phyloP scores from a whole-genome alignment of 2,113 vertebrate species.

The Calyptomena viridis region DNA sequence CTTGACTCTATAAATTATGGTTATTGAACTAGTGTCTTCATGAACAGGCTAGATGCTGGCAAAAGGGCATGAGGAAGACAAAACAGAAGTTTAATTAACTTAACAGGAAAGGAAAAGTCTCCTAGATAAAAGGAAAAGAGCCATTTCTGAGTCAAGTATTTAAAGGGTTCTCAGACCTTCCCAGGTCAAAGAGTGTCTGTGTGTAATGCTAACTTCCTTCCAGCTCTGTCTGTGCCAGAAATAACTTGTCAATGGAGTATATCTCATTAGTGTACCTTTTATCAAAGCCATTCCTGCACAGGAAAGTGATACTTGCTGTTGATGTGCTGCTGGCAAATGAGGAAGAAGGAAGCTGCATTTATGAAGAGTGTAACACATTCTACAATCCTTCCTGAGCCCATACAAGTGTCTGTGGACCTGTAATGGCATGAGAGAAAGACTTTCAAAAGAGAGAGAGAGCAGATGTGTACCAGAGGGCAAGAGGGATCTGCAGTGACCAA shows the following conservation, averaged over 20 bases:
- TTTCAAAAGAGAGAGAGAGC: neutral
- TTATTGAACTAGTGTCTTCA: constrained; percentile 6
- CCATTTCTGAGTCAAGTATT: constrained; percentile 49
- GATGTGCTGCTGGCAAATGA: neutral
- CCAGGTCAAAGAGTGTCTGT: constrained; percentile 31
- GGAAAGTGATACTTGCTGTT: constrained; percentile 16
- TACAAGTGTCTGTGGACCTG: neutral
- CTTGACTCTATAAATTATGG: neutral
- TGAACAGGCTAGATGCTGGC: constrained; percentile 4
- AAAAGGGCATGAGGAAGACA: constrained; percentile 47
- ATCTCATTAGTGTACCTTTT: constrained; percentile 21
- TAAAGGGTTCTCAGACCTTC: constrained; percentile 52
- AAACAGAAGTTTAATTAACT: constrained; percentile 59
- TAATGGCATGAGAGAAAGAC: neutral
- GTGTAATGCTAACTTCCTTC: constrained; percentile 61
- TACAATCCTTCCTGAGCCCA: neutral
- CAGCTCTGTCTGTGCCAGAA: constrained; percentile 57
- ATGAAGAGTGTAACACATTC: neutral
- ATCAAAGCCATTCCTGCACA: neutral
- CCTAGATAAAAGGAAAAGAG: constrained; percentile 51
- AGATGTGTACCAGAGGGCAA: neutral
- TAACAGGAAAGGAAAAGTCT: constrained; percentile 57
- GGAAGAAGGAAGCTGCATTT: neutral
- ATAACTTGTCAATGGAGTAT: constrained; percentile 43
- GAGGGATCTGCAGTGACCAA: neutral